These are phyloP conservation scores for Nomia melanderi DNA, from an alignment of 1,140 invertebrate species.

Conservation along the genomic window DNA sequence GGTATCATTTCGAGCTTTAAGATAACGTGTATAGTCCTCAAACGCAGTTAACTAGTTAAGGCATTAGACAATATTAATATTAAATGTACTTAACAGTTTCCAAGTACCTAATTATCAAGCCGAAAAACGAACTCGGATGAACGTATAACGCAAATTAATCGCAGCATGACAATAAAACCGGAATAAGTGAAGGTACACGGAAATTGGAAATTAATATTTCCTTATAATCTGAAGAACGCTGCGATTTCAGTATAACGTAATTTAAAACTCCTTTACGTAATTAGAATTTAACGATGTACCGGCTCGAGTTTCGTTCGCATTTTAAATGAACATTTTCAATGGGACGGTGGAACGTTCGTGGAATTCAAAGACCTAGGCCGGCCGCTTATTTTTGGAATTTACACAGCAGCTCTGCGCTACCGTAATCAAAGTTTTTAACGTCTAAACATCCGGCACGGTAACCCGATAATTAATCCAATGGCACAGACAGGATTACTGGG, in stretches of 20 bases:
- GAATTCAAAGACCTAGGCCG: background rate
- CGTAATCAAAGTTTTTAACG: conserved; percentile 38
- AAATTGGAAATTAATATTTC: background rate
- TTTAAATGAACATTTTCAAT: background rate
- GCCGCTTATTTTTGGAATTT: conserved; percentile 47
- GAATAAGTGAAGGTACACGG: no score
- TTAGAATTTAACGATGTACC: background rate
- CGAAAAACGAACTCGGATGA: background rate
- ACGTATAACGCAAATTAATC: background rate
- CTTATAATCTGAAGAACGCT: background rate
- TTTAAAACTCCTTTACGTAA: background rate
- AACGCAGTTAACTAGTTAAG: no score
- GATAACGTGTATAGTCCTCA: no score
- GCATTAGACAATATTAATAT: no score
- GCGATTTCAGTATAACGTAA: background rate
- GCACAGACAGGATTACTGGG: conserved; percentile 33
- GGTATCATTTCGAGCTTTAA: no score
- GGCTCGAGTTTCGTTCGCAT: background rate
- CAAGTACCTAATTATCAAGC: no score
- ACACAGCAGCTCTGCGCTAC: background rate
- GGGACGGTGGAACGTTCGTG: background rate
- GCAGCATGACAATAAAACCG: background rate
- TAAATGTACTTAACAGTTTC: no score
- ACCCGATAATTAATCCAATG: conserved; percentile 54
- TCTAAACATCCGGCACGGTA: conserved; percentile 52